Percentiles rank a stretch among this genome's conserved stretches.
phyloP scores from a whole-genome alignment of 2,797 vertebrate species.

The Novumbra hubbsi region DNA sequence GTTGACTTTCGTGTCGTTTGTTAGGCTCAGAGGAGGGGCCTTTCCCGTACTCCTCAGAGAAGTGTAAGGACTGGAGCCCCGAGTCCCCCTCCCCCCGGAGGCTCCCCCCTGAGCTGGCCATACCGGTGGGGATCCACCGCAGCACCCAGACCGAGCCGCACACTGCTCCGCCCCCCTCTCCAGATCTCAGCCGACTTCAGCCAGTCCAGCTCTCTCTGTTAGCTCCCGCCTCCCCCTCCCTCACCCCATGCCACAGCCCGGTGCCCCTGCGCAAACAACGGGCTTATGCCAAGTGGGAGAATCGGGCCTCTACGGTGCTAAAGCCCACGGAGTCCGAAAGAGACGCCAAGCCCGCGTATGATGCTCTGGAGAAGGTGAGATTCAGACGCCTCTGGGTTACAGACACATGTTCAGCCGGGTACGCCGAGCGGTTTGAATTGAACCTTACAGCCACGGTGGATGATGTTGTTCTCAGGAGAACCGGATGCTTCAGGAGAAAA shows the following conservation, averaged over 20 bases:
- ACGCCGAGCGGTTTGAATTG: background rate
- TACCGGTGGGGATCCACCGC: conserved; percentile 75
- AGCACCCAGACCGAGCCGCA: conserved; percentile 85
- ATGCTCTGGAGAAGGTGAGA: conserved; percentile 84
- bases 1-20: background rate
- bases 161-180: conserved; percentile 22
- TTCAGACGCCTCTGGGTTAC: background rate
- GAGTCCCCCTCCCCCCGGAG: conserved; percentile 73
- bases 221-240: conserved; percentile 47
- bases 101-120: conserved; percentile 73
- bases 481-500: conserved; percentile 64
- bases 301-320: conserved; percentile 77
- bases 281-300: conserved; percentile 92
- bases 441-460: background rate
- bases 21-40: conserved; percentile 81
- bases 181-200: conserved; percentile 23
- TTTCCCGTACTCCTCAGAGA: conserved; percentile 79
- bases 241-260: conserved; percentile 82
- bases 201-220: conserved; percentile 46
- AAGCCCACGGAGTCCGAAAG: conserved; percentile 73
- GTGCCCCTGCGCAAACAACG: conserved; percentile 81
- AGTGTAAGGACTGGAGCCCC: conserved; percentile 78
- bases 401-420: background rate
- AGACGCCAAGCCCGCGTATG: conserved; percentile 72
- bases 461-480: conserved; percentile 62